A percentile compares a stretch with the other conserved stretches of the same genome.
Conservation (phyloP, 2,113 vertebrate genomes). For the Aegotheles bennettii region DNA sequence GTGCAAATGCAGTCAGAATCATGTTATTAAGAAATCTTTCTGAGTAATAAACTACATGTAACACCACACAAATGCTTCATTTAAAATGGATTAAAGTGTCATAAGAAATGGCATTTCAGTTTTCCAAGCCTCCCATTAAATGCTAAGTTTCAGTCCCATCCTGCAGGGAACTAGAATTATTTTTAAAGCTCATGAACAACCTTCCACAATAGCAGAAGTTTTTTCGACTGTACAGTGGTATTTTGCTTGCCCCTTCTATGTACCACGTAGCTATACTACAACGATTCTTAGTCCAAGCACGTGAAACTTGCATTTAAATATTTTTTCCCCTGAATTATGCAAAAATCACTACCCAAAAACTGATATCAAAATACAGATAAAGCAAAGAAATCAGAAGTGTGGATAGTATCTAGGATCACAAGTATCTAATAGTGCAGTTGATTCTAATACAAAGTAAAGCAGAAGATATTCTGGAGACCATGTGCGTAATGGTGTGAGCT, state of each 20-base stretch:
- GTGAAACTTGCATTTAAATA: background rate
- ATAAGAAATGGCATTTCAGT: background rate
- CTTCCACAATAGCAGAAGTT: background rate
- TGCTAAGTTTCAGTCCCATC: background rate
- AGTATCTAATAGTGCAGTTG: background rate
- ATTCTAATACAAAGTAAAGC: background rate
- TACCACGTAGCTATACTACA: background rate
- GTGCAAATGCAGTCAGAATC: background rate
- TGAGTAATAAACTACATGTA: background rate
- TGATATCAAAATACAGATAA: background rate
- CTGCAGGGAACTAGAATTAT: background rate
- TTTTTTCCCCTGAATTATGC: background rate
- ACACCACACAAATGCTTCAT: background rate
- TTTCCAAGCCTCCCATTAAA: background rate
- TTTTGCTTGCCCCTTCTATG: background rate
- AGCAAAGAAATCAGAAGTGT: background rate
- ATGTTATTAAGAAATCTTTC: background rate
- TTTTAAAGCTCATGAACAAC: background rate
- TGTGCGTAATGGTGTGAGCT: background rate
- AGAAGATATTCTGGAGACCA: background rate
- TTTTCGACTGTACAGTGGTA: background rate
- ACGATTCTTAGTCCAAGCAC: background rate
- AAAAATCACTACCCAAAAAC: background rate
- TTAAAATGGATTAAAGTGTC: background rate
- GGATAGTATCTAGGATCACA: background rate